Evolutionary conservation across 1,140 invertebrate species (phyloP).

Genomic region (Macrostomum lignano): DNA sequence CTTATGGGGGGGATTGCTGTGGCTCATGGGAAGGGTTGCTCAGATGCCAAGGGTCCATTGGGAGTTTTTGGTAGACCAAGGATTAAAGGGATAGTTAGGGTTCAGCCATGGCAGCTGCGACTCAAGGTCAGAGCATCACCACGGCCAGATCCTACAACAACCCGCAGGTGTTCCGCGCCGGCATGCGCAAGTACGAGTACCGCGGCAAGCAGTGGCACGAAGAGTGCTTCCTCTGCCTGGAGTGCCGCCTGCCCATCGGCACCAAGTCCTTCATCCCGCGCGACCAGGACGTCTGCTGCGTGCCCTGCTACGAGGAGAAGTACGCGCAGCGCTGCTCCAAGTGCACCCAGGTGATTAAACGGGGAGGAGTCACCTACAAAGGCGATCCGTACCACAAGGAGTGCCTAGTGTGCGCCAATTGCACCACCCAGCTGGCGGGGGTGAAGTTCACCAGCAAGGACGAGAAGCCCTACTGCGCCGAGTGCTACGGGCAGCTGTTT

Average conservation of each 20-base stretch:
- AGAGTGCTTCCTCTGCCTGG: constrained; percentile 91
- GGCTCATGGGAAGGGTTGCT: too few species aligned
- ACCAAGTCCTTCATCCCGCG: constrained; percentile 96
- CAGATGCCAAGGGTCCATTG: too few species aligned
- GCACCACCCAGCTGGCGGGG: constrained; percentile 68
- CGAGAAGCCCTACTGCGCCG: constrained; percentile 92
- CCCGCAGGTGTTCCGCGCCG: constrained; percentile 29
- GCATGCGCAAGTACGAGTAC: constrained; percentile 99
- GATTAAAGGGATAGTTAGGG: too few species aligned
- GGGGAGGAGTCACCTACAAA: constrained; percentile 93
- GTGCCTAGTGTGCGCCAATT: constrained; percentile 91
- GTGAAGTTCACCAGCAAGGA: constrained; percentile 90
- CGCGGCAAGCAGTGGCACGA: constrained; percentile 99
- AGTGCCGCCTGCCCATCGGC: constrained; percentile 85
- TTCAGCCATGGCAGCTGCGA: too few species aligned
- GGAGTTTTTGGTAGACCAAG: too few species aligned
- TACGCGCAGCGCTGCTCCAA: constrained; percentile 70
- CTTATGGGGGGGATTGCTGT: too few species aligned
- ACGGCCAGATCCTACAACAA: neutral
- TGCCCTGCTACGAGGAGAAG: constrained; percentile 90
- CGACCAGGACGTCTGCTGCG: constrained; percentile 94
- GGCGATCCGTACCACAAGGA: constrained; percentile 96
- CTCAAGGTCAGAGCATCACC: too few species aligned
- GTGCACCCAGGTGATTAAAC: constrained; percentile 93
- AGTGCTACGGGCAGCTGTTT: constrained; percentile 91